Evolutionary conservation across 1,140 invertebrate species (phyloP), one percentile per base, ranked within the genome.

Genomic region (Temnothorax curvispinosus): DNA sequence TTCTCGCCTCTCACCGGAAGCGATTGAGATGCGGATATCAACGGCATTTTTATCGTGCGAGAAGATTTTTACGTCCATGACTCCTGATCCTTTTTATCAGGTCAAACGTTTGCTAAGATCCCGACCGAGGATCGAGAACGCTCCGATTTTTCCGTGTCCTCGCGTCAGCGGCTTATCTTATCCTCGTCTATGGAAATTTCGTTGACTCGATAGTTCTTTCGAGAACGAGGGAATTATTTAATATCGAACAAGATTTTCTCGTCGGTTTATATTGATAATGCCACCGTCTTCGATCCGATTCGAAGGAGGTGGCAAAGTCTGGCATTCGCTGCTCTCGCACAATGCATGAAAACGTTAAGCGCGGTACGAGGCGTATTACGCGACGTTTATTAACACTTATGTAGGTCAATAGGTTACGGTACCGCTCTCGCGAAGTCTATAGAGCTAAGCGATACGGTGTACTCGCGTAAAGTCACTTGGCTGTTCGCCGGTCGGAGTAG

Each of bases 331-430:
- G 44, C 47, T 69, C 60, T 80, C 44, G 77, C 62, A 27, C 52
- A 54, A 71, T 71, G 32, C 41, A 38, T 35, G 54, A 58, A 52
- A 44, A 65, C 18, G 15, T 76, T 76, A 62, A 54, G n/a, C 15
- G 38, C 38, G 58, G 41, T 84, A 58, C 52, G 52, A 75, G 27
- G 21, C 8, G 35, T 27, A 60, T 75, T 64, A 75, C 27, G 52
- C 32, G 60, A 69, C 72, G 15, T 54, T 56, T 54, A 87, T 91
- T 85, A 89, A 93, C 89, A 88, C 90, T 90, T 84, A 93, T 93
- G 85, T 92, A 89, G 93, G 90, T 94, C 92, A 93, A 90, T 93
- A 91, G 92, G 92, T 93, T 91, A 91, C 72, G 56, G 54, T 21
- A 54, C 38, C 15, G 21, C 50, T 76, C 77, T 77, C 41, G 78